Conservation (phyloP, 1,140 invertebrate species). For the Caenorhabditis brenneri region DNA sequence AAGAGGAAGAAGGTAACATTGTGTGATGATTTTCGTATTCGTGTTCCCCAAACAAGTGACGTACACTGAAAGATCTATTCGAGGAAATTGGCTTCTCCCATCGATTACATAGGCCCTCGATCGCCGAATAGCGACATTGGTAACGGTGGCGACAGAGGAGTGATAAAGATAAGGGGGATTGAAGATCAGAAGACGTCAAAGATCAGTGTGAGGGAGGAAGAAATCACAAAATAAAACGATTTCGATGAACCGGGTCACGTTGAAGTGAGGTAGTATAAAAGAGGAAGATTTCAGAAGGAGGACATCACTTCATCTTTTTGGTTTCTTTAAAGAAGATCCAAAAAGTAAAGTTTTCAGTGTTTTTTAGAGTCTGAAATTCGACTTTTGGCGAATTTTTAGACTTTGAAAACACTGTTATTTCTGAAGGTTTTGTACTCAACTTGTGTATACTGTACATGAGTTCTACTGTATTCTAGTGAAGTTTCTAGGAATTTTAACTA, state of each 20-base stretch:
- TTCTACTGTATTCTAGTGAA: too few relatives aligned
- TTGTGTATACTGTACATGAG: too few relatives aligned
- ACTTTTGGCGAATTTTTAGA: too few relatives aligned
- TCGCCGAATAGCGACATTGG: background rate
- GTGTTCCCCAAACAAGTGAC: slow-evolving; percentile 13
- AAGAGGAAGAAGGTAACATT: background rate
- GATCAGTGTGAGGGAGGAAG: background rate
- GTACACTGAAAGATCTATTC: background rate
- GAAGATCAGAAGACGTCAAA: background rate
- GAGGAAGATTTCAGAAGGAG: too few relatives aligned
- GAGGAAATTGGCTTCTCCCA: background rate
- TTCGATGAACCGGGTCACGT: background rate
- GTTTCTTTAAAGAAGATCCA: background rate
- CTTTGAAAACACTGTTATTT: too few relatives aligned
- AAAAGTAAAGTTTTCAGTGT: background rate
- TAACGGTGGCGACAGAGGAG: slow-evolving; percentile 6
- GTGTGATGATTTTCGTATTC: background rate
- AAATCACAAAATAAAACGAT: background rate
- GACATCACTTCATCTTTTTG: background rate
- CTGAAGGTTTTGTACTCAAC: too few relatives aligned
- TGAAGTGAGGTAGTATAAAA: slow-evolving; percentile 8
- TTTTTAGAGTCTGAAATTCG: too few relatives aligned
- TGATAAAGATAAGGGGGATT: background rate
- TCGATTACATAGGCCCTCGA: background rate
- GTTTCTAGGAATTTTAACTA: too few relatives aligned